A percentile compares a stretch with the other conserved stretches of the same genome.
Evolutionary conservation across 2,888 invertebrate species (phyloP).

Genomic region (Asteroscopus sphinx): DNA sequence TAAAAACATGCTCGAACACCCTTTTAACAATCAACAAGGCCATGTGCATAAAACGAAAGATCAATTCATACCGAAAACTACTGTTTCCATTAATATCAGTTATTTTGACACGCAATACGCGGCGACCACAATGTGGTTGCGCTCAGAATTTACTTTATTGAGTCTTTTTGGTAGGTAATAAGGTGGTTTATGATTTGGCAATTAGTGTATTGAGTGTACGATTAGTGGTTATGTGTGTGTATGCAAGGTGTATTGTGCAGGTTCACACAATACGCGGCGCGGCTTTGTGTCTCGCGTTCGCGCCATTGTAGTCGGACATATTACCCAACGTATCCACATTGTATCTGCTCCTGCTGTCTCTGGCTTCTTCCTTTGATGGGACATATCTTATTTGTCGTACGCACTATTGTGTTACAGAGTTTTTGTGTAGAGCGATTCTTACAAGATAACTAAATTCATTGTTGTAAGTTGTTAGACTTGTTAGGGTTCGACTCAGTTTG

Average conservation of each 20-base stretch:
- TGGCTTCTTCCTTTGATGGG: constrained; percentile 85
- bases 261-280: constrained; percentile 84
- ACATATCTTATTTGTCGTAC: constrained; percentile 79
- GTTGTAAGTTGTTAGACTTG: too few relatives aligned
- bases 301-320: constrained; percentile 87
- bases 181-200: constrained; percentile 69
- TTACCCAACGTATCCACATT: constrained; percentile 87
- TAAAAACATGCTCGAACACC: constrained; percentile 30
- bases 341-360: constrained; percentile 80
- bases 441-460: constrained; percentile 42
- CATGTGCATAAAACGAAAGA: constrained; percentile 66
- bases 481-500: constrained; percentile 13
- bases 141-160: constrained; percentile 23
- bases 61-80: constrained; percentile 77
- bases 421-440: constrained; percentile 46
- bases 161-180: constrained; percentile 60
- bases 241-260: constrained; percentile 87
- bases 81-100: constrained; percentile 79
- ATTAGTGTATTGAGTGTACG: constrained; percentile 69
- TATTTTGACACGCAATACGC: constrained; percentile 81
- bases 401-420: constrained; percentile 57
- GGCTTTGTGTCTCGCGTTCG: constrained; percentile 86
- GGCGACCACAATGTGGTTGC: constrained; percentile 54
- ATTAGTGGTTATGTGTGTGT: constrained; percentile 73
- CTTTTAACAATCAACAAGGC: constrained; percentile 64